These are phyloP conservation scores for Dicrurus megarhynchus DNA, from an alignment of 2,113 vertebrate species.

Conservation along the genomic window DNA sequence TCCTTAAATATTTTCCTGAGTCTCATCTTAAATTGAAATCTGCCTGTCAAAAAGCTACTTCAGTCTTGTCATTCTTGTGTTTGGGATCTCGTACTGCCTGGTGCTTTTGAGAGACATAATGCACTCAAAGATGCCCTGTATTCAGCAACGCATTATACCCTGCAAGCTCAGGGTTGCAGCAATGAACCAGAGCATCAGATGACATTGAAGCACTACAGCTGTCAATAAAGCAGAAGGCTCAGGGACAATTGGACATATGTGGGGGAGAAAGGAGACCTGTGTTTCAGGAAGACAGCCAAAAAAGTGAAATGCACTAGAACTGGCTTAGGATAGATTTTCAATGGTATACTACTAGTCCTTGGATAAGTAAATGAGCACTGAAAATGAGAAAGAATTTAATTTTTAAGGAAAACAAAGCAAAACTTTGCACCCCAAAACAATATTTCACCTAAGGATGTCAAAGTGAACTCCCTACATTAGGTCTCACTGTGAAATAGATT, in stretches of 20 bases:
- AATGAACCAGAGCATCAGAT: not conserved
- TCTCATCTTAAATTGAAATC: not conserved
- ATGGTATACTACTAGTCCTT: not conserved
- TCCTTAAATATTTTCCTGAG: not conserved
- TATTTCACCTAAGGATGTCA: not conserved
- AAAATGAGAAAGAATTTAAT: not conserved
- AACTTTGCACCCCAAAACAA: not conserved
- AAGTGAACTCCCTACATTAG: not conserved
- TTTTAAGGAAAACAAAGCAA: not conserved
- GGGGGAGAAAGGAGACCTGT: not conserved
- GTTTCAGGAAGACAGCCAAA: not conserved
- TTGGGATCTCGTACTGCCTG: not conserved
- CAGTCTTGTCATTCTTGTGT: not conserved
- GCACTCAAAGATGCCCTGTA: not conserved
- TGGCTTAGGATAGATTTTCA: not conserved
- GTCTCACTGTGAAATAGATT: not conserved
- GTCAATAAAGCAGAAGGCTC: slow-evolving; percentile 10
- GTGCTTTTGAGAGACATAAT: not conserved
- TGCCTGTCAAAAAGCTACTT: not conserved
- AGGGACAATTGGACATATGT: not conserved
- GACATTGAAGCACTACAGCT: not conserved
- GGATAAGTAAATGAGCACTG: not conserved
- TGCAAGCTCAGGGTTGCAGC: not conserved
- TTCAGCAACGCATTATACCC: not conserved
- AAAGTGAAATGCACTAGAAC: not conserved